Base-by-base conservation (phyloP, 2,113 vertebrate genomes). In the Phasianus colchicus region DNA sequence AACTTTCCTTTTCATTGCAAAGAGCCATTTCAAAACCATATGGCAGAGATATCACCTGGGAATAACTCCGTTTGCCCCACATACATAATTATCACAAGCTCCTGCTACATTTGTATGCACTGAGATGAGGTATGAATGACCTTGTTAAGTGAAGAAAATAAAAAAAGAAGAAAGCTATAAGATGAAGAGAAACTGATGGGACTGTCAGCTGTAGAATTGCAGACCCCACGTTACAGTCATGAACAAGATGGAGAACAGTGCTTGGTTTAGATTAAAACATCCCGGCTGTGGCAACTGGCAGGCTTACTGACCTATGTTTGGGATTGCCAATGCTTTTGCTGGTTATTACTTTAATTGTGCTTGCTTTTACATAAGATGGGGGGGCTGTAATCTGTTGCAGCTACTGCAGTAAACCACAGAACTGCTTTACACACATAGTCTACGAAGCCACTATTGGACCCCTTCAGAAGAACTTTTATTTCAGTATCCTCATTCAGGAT, bases 71-170 rank as follows among this genome's bases (percentile, higher is more conserved):
- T 65, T 36, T 73, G 70, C 30, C 75, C 75, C 43, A 61, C 29
- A n/a, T 14, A 72, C 38, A 50, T 73, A 25, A 90, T 64, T 71
- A 88, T 27, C 77, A 79, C 3, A 18, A 73, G 30, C 72, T 91
- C 76, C 64, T 84, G 64, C 42, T 42, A 60, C 47, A 80, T 36
- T 24, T 4, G 0, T 21, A 69, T 13, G 38, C 52, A 36, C 11
- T 74, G 71, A 69, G 84, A 72, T 70, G 20, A 87, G 42, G 32
- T 48, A 79, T 9, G 24, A 85, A 72, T 57, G 71, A 81, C 83
- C 76, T 83, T 82, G 77, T 40, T 63, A 88, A 82, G 69, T n/a
- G 48, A 80, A 78, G 69, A 83, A 92, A 73, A 78, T 30, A 67
- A 19, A 77, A 80, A 73, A 71, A 70, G 45, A 78, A 21, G 38